Percentiles rank a stretch among this genome's conserved stretches.
These are phyloP conservation scores for Diachasma alloeum DNA, from an alignment of 1,140 invertebrate genomes.

Conservation along the genomic window DNA sequence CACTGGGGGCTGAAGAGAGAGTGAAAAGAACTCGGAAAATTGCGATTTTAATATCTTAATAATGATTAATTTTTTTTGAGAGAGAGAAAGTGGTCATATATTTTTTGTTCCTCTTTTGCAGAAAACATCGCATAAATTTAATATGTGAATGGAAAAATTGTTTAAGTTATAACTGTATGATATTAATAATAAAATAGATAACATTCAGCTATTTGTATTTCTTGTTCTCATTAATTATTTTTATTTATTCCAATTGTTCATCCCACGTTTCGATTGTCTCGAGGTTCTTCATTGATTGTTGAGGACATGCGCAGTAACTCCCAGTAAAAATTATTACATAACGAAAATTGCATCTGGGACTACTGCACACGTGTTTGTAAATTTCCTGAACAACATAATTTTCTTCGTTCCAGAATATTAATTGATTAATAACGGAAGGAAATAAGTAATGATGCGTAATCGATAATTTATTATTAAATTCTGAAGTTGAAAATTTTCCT, in stretches of 20 bases:
- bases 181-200: constrained; percentile 47
- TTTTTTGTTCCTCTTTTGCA: constrained; percentile 29
- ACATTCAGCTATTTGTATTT: constrained; percentile 29
- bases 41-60: not conserved
- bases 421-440: no score
- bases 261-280: not conserved
- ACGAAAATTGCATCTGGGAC: not conserved
- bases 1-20: not conserved
- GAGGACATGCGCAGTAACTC: not conserved
- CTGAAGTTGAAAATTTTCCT: no score
- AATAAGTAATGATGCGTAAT: no score
- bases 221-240: not conserved
- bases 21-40: not conserved
- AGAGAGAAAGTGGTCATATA: not conserved
- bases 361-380: not conserved
- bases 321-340: not conserved
- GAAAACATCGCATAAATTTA: constrained; percentile 33
- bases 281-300: not conserved
- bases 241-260: not conserved
- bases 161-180: constrained; percentile 44
- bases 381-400: no score
- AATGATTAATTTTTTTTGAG: not conserved
- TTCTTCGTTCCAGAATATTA: no score
- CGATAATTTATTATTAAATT: no score
- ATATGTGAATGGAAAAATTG: constrained; percentile 27